These are phyloP conservation scores for Lasiurus borealis DNA, from an alignment of 2,113 vertebrate genomes.

Conservation along the genomic window DNA sequence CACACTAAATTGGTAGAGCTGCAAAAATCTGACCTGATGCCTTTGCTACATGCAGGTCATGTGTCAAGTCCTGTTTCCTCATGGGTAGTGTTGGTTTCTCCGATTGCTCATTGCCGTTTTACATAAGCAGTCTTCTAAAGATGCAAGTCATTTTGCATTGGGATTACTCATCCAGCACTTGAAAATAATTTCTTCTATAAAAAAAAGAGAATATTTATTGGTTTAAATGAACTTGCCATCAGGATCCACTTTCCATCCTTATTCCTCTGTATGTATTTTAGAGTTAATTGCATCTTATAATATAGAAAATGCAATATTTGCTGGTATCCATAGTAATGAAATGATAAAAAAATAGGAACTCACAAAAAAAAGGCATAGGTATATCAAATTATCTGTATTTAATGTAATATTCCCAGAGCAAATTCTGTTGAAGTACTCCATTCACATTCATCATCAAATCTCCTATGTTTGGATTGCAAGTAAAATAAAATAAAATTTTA, in stretches of 20 bases:
- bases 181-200: slow-evolving; percentile 20
- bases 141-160: background rate
- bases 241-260: slow-evolving; percentile 38
- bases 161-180: background rate
- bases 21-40: fast-evolving
- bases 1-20: background rate
- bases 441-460: slow-evolving; percentile 51
- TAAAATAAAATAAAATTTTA: slow-evolving; percentile 5
- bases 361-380: background rate
- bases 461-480: background rate
- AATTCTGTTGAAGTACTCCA: slow-evolving; percentile 32
- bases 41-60: background rate
- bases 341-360: slow-evolving; percentile 54
- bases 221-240: background rate
- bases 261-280: slow-evolving; percentile 21
- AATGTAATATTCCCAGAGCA: slow-evolving; percentile 49
- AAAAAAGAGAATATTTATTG: background rate
- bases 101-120: background rate
- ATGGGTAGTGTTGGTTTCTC: background rate
- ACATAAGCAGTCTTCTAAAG: background rate
- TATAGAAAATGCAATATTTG: slow-evolving; percentile 61
- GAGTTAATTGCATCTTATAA: slow-evolving; percentile 10
- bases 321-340: slow-evolving; percentile 54
- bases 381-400: slow-evolving; percentile 62
- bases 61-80: background rate